Percentiles rank a stretch among this genome's conserved stretches.
These are phyloP conservation scores for Beroe ovata DNA, from an alignment of 37 sponge, comb jelly and placozoan species.

Conservation along the genomic window DNA sequence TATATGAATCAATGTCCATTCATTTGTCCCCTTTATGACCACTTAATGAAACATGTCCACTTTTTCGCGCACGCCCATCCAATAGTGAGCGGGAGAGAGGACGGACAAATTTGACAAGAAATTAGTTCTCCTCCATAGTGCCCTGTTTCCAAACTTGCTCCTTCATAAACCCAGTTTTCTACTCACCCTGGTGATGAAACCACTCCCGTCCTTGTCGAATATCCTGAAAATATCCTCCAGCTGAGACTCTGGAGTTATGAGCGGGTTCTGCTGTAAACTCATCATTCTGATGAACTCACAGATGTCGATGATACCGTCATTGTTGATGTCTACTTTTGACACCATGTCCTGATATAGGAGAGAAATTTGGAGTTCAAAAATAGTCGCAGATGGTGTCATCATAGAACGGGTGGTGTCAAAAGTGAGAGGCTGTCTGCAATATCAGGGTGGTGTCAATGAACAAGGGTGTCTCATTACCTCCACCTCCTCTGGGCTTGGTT, in stretches of 20 bases:
- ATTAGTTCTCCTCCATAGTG: too few species aligned
- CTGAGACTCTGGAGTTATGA: constrained; percentile 50
- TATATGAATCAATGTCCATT: too few species aligned
- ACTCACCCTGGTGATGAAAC: constrained; percentile 32
- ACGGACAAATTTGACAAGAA: too few species aligned
- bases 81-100: too few species aligned
- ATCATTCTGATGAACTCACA: constrained; percentile 67
- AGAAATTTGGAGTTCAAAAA: too few species aligned
- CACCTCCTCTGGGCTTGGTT: constrained; percentile 59
- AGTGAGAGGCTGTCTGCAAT: background rate
- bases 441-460: background rate
- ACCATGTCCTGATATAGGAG: constrained; percentile 54
- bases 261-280: constrained; percentile 61
- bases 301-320: constrained; percentile 65
- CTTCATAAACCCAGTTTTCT: too few species aligned
- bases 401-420: too few species aligned
- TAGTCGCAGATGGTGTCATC: too few species aligned
- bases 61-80: too few species aligned
- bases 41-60: too few species aligned
- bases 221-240: constrained; percentile 56
- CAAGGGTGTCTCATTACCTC: constrained; percentile 57
- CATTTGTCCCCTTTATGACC: too few species aligned
- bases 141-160: too few species aligned
- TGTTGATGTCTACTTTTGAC: constrained; percentile 46
- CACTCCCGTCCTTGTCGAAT: constrained; percentile 47